Evolutionary conservation across 1,140 invertebrate genomes (phyloP), one percentile per base, ranked within the genome.

Genomic region (Augochlora pura): DNA sequence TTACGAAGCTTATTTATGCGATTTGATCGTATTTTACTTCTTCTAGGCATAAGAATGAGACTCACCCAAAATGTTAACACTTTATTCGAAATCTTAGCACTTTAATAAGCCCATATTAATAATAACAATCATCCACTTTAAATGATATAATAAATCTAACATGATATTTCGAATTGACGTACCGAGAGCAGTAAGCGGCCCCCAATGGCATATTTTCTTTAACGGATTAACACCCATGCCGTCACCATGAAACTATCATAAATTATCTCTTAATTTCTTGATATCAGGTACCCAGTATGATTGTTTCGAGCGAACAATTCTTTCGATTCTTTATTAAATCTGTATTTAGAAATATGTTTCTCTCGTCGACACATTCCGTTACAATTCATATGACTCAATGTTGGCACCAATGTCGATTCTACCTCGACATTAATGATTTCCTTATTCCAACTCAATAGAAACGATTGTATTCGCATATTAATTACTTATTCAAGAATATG

Each of bases 141-240:
- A 27, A 6, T 62, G 16, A 5, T 7, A 18, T 57, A 18, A 78
- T 32, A 0, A 1, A 54, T 52, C 9, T 12, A 65, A 39, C 39
- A 0, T 66, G 4, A 46, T 65, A 39, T 49, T 8, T 25, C 6
- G 9, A 7, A 70, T 70, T 59, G 57, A 93, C 93, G 93, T 94
- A 97, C 96, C 94, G 77, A 97, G 91, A 79, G 96, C 96, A 46
- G 95, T 94, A 68, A 97, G 91, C 81, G 97, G 96, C 74, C 96
- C 97, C 96, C 96, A 97, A 90, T 97, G 96, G 73, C 94, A 94
- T 86, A 97, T 91, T 89, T 94, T 94, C 85, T 93, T 94, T 81
- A 96, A 93, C 72, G 94, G 91, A 64, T 91, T 90, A 77, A 93
- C 87, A 87, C 93, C 94, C 94, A 95, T 95, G 84, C 85, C 93